phyloP scores from a whole-genome alignment of 2,113 vertebrate genomes.

The Capreolus pygargus region DNA sequence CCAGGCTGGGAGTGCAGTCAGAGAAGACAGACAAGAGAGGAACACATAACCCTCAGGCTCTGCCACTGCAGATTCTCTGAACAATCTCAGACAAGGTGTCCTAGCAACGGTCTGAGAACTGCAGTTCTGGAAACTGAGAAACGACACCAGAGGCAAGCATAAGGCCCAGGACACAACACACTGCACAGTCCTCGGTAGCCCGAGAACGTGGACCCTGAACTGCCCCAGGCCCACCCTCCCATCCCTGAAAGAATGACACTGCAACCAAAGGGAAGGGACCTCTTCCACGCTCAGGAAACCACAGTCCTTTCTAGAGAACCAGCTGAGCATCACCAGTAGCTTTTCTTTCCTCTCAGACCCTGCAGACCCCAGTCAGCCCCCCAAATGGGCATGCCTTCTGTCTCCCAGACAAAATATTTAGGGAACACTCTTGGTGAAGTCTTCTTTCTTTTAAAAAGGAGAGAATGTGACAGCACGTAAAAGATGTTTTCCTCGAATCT shows the following conservation, averaged over 20 bases:
- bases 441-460: neutral
- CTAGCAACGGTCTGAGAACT: neutral
- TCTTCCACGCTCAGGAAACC: neutral
- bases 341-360: neutral
- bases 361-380: neutral
- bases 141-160: neutral
- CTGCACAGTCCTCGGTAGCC: neutral
- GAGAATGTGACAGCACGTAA: neutral
- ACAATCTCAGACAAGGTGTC: neutral
- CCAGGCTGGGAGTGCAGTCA: neutral
- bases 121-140: neutral
- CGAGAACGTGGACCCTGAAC: neutral
- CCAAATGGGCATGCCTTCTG: neutral
- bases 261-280: neutral
- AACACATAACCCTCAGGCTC: neutral
- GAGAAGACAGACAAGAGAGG: neutral
- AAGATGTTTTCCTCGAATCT: conserved; percentile 45
- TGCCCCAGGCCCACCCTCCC: neutral
- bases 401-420: conserved; percentile 14
- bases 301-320: neutral
- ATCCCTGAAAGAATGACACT: neutral
- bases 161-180: neutral
- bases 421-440: neutral
- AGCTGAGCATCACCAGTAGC: neutral
- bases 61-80: neutral